Conservation (phyloP, 2,888 invertebrate genomes). For the Eurois occulta region DNA sequence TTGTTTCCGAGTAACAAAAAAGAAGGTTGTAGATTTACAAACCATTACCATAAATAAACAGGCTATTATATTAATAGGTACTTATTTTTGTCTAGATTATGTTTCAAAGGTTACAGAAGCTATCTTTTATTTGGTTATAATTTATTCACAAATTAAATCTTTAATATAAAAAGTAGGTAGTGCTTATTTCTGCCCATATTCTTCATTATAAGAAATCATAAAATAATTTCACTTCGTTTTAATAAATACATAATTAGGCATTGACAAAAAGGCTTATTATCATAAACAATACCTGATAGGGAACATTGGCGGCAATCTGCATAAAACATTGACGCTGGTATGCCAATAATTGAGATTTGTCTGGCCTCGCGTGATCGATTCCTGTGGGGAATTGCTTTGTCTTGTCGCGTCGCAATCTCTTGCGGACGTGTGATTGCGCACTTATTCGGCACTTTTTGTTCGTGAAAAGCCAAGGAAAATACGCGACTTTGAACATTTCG, state of each 20-base stretch:
- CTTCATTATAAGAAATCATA: constrained; percentile 21
- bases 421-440: constrained; percentile 74
- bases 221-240: constrained; percentile 52
- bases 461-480: constrained; percentile 68
- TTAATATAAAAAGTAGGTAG: neutral
- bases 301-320: constrained; percentile 73
- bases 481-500: constrained; percentile 63
- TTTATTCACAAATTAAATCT: neutral
- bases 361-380: constrained; percentile 84
- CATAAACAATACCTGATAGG: constrained; percentile 65
- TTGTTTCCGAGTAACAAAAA: constrained; percentile 21
- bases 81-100: constrained; percentile 1
- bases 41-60: constrained; percentile 38
- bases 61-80: neutral
- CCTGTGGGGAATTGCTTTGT: constrained; percentile 81
- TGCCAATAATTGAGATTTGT: constrained; percentile 78
- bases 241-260: constrained; percentile 48
- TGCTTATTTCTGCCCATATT: neutral
- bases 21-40: constrained; percentile 10
- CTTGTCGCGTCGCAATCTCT: constrained; percentile 67
- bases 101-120: constrained; percentile 9
- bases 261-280: constrained; percentile 60
- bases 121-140: constrained; percentile 38
- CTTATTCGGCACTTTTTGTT: constrained; percentile 72
- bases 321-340: constrained; percentile 75